A percentile compares a stretch with the other conserved stretches of the same genome.
Evolutionary conservation across 2,797 vertebrate genomes (phyloP).

Genomic region (Cirrhinus molitorella): DNA sequence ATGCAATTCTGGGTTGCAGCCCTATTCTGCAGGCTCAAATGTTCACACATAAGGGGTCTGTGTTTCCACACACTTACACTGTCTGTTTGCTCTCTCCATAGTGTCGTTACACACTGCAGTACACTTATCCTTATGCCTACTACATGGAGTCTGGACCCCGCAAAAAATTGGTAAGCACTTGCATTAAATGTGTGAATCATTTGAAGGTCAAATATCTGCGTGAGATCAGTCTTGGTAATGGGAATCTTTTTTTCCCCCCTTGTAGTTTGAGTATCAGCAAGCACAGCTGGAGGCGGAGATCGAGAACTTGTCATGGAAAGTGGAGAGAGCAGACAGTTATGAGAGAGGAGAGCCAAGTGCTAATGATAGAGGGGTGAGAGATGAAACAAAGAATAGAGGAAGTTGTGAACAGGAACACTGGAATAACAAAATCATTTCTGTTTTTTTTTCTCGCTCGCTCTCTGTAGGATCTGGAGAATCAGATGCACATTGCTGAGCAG

Average conservation of each 20-base stretch:
- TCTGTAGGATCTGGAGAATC: conserved; percentile 95
- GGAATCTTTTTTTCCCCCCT: neutral
- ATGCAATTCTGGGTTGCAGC: neutral
- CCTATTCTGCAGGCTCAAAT: neutral
- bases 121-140: conserved; percentile 98
- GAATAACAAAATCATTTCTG: neutral
- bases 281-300: conserved; percentile 99
- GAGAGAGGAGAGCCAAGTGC: conserved; percentile 89
- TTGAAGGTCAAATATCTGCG: neutral
- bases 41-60: neutral
- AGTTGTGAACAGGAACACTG: neutral
- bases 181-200: neutral
- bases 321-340: conserved; percentile 96
- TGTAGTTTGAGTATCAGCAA: conserved; percentile 98
- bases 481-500: conserved; percentile 99
- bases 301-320: conserved; percentile 98
- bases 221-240: neutral
- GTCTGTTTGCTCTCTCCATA: conserved; percentile 65
- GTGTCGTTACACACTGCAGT: conserved; percentile 99
- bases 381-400: neutral
- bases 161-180: conserved; percentile 94
- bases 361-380: conserved; percentile 84
- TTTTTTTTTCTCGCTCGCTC: neutral
- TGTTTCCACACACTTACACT: neutral
- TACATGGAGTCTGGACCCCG: conserved; percentile 99